These are phyloP conservation scores for Drosophila auraria DNA, from an alignment of 1,140 invertebrate genomes.

Conservation along the genomic window DNA sequence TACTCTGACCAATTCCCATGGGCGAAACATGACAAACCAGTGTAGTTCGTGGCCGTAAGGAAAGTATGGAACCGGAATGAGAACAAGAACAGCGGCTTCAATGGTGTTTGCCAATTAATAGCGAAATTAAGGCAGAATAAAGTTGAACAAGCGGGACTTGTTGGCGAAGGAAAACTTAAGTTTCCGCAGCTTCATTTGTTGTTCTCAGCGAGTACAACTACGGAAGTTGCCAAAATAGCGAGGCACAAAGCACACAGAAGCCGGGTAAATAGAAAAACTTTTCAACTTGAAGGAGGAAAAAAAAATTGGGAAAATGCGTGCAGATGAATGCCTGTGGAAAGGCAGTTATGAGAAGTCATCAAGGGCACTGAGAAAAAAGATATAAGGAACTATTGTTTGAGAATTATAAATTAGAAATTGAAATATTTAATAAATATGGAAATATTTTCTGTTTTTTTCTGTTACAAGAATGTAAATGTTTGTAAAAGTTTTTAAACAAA, in stretches of 20 bases:
- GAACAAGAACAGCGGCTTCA: slow-evolving; percentile 2
- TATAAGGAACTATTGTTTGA: no score
- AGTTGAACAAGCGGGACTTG: slow-evolving; percentile 23
- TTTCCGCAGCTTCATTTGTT: slow-evolving; percentile 24
- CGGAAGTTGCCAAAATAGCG: slow-evolving; percentile 43
- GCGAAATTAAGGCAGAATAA: slow-evolving; percentile 27
- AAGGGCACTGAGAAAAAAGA: background rate
- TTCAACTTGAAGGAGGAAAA: background rate
- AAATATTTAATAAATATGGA: no score
- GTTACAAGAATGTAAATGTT: no score
- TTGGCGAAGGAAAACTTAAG: slow-evolving; percentile 13
- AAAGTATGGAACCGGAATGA: background rate
- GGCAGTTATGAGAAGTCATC: slow-evolving; percentile 58
- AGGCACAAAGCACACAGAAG: slow-evolving; percentile 21
- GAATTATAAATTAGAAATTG: background rate
- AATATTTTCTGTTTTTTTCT: no score
- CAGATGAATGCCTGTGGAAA: slow-evolving; percentile 59
- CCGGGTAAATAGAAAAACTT: slow-evolving; percentile 60
- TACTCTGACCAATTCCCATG: slow-evolving; percentile 13
- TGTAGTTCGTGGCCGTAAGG: background rate
- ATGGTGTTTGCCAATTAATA: slow-evolving; percentile 57
- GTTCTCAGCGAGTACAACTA: slow-evolving; percentile 4
- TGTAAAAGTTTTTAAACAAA: no score
- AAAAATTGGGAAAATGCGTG: slow-evolving; percentile 28
- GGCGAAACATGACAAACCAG: slow-evolving; percentile 10